Percentiles rank a stretch among this genome's conserved stretches.
Evolutionary conservation across 2,113 vertebrate genomes (phyloP).

Genomic region (Nycticorax nycticorax): DNA sequence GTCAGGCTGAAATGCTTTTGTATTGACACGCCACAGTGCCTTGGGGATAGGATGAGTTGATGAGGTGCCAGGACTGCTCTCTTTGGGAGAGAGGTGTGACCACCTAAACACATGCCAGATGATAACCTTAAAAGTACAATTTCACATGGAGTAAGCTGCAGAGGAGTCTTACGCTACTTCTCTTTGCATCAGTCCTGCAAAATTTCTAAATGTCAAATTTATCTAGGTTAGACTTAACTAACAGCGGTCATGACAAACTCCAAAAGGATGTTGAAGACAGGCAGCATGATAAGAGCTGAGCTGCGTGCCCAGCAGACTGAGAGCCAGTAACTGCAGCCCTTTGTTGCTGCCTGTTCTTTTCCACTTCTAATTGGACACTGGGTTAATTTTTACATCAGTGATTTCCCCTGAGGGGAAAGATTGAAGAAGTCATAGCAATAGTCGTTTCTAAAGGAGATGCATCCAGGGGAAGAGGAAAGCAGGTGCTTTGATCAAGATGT

Average conservation of each 20-base stretch:
- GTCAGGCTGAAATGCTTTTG: neutral
- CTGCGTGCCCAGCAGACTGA: neutral
- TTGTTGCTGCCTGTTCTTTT: neutral
- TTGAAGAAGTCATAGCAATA: neutral
- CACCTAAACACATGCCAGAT: neutral
- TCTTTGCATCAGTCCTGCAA: neutral
- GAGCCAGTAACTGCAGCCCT: neutral
- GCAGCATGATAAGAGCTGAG: rapidly evolving
- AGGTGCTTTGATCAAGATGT: neutral
- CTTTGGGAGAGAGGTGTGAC: neutral
- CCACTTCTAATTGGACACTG: neutral
- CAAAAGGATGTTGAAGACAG: neutral
- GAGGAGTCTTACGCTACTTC: neutral
- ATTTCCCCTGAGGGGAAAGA: neutral
- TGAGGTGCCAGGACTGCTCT: neutral
- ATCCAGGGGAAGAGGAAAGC: neutral
- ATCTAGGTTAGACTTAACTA: neutral
- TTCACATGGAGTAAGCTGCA: neutral
- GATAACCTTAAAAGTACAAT: neutral
- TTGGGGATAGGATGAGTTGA: neutral
- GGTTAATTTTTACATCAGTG: neutral
- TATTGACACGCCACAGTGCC: neutral
- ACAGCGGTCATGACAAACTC: neutral
- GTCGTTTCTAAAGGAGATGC: neutral
- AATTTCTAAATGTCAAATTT: neutral